Base-by-base conservation (phyloP, 2,888 invertebrate genomes). In the Pocota personata region DNA sequence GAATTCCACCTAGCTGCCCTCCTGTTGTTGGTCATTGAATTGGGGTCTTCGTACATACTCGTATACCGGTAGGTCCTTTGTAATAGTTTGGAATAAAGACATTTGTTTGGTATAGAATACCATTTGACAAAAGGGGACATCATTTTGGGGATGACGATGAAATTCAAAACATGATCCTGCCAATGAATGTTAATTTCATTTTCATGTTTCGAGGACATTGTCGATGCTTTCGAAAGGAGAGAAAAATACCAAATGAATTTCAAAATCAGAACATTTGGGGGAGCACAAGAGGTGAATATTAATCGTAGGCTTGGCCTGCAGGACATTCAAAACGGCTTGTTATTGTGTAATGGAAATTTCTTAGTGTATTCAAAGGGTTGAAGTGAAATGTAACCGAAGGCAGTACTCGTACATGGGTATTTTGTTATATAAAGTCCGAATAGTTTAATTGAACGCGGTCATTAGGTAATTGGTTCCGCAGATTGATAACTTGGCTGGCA, bases 101-200 rank as follows among this genome's bases (percentile, higher is more conserved):
- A n/a, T 69, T 55, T 21, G 67, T 16, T 52, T 14, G 12, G 52
- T 27, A 55, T 43, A n/a, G 40, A 48, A 58, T 19, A 21, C 35
- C 37, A 35, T 46, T 71, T 71, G 21, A 58, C 32, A 71, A 21
- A n/a, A 12, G 21, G 32, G 32, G 32, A 48, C 71, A 71, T 35
- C 57, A 58, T 58, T 57, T 71, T 14, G 32, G 46, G 46, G 30
- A 32, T 57, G 43, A 46, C 32, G 30, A 71, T 57, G 57, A 55
- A 57, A 21, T 58, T 46, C 24, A 30, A 40, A 55, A 55, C 58
- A 32, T 24, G 43, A 21, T 21, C 35, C 46, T 46, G 43, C 21
- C 57, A 58, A 58, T 46, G 46, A 71, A 71, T 58, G 32, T 57
- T 71, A 48, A 71, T 71, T 71, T 48, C 32, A 6, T 21, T n/a